Percentiles rank a stretch among this genome's conserved stretches.
Conservation (phyloP, 2,888 invertebrate species). For the Drosophila tripunctata region DNA sequence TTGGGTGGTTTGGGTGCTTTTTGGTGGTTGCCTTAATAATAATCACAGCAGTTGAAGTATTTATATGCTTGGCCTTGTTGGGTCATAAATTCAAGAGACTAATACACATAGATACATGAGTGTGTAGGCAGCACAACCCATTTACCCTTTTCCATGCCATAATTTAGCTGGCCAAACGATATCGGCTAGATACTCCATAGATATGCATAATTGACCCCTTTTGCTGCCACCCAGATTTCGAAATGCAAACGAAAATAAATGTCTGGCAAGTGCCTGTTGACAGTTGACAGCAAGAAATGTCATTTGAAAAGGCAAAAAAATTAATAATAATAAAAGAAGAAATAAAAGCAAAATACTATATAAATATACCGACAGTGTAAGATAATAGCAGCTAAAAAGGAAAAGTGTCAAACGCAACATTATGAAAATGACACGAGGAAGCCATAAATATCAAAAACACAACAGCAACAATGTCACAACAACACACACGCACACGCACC, state of each 20-base stretch:
- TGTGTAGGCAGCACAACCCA: conserved; percentile 13
- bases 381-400: conserved; percentile 68
- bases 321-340: conserved; percentile 34
- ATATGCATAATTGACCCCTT: conserved; percentile 2
- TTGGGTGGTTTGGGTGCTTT: neutral
- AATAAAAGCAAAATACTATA: conserved; percentile 43
- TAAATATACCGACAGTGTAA: conserved; percentile 73
- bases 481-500: conserved; percentile 44
- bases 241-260: conserved; percentile 66
- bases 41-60: conserved; percentile 75
- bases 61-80: conserved; percentile 65
- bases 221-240: neutral
- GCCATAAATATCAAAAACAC: conserved; percentile 80
- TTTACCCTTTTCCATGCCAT: conserved; percentile 27
- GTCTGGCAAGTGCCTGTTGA: conserved; percentile 79
- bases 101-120: conserved; percentile 17
- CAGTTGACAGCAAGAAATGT: conserved; percentile 79
- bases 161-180: conserved; percentile 5
- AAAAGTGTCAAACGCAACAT: conserved; percentile 83
- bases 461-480: conserved; percentile 74
- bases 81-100: conserved; percentile 68
- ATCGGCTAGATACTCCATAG: neutral
- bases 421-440: conserved; percentile 83
- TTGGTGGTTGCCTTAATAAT: conserved; percentile 50
- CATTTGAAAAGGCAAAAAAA: conserved; percentile 60